phyloP scores from a whole-genome alignment of 2,888 invertebrate genomes.

The Philaethria dido region DNA sequence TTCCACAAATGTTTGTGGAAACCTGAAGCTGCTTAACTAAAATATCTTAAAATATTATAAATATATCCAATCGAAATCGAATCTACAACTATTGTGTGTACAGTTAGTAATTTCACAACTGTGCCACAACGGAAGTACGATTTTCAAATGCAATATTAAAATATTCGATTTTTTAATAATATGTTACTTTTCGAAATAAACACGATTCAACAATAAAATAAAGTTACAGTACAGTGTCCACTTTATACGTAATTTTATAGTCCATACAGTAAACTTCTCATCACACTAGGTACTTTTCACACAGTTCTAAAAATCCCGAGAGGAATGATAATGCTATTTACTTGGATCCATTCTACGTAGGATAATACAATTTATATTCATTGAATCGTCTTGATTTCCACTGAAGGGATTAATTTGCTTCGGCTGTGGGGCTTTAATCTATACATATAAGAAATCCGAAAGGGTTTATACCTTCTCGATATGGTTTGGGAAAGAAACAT shows the following conservation, averaged over 20 bases:
- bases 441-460: conserved; percentile 25
- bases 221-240: too few species aligned
- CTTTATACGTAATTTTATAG: neutral
- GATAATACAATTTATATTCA: conserved; percentile 43
- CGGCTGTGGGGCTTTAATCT: conserved; percentile 27
- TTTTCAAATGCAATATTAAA: too few species aligned
- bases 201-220: too few species aligned
- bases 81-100: too few species aligned
- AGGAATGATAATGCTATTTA: conserved; percentile 40
- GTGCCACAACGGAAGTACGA: too few species aligned
- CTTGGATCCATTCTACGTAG: conserved; percentile 32
- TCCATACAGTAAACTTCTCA: neutral
- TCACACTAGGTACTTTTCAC: conserved; percentile 16
- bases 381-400: conserved; percentile 40
- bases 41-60: too few species aligned
- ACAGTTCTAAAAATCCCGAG: conserved; percentile 28
- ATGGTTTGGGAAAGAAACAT: conserved; percentile 1
- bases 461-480: conserved; percentile 7
- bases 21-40: too few species aligned
- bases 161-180: too few species aligned
- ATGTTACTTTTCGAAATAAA: too few species aligned
- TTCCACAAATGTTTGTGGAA: too few species aligned
- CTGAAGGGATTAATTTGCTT: conserved; percentile 39
- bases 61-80: too few species aligned
- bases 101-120: too few species aligned